These are phyloP conservation scores for Mamestra brassicae DNA, from an alignment of 2,888 invertebrate genomes.

Conservation along the genomic window DNA sequence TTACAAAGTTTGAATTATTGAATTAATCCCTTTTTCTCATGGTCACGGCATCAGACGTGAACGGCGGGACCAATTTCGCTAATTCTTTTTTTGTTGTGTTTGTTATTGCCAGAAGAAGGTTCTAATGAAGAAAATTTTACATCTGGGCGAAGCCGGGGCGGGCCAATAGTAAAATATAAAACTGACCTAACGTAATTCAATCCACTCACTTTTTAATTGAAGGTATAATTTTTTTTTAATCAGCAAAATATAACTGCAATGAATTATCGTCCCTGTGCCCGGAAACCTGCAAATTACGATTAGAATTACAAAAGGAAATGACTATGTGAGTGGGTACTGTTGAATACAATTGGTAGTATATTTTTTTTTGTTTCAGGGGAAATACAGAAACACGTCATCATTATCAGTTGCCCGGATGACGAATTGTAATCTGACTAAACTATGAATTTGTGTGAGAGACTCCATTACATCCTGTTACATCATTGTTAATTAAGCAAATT, in stretches of 20 bases:
- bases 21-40: too few relatives aligned
- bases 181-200: neutral
- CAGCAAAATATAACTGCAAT: neutral
- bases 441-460: neutral
- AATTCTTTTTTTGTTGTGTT: too few relatives aligned
- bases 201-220: neutral
- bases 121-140: too few relatives aligned
- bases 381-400: neutral
- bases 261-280: neutral
- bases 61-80: too few relatives aligned
- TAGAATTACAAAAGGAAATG: neutral
- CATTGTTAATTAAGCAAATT: slow-evolving; percentile 20
- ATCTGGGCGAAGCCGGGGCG: too few relatives aligned
- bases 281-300: slow-evolving; percentile 37
- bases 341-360: neutral
- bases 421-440: neutral
- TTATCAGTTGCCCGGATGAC: neutral
- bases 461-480: slow-evolving; percentile 10
- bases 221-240: slow-evolving; percentile 7
- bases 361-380: neutral
- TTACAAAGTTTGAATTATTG: too few relatives aligned
- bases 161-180: too few relatives aligned
- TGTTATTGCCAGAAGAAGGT: too few relatives aligned
- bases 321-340: neutral
- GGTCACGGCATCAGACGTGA: too few relatives aligned